Evolutionary conservation across 2,797 vertebrate species (phyloP).

Genomic region (Forpus xanthops): DNA sequence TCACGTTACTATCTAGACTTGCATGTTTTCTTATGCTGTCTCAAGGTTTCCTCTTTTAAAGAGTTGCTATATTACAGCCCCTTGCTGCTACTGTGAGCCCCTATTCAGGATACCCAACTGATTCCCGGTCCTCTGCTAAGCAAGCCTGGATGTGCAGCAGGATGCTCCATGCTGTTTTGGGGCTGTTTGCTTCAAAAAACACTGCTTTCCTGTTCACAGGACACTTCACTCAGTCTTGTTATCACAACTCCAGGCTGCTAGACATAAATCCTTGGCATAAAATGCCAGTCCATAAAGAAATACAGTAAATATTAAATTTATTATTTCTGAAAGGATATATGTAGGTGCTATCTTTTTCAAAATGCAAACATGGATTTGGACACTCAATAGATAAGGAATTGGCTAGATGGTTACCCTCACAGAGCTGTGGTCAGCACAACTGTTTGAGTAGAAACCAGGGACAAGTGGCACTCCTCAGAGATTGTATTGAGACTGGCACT

Average conservation of each 20-base stretch:
- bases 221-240: background rate
- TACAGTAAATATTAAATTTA: background rate
- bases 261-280: background rate
- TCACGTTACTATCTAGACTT: background rate
- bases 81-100: background rate
- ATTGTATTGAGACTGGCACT: background rate
- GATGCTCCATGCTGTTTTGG: rapidly evolving
- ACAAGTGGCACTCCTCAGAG: background rate
- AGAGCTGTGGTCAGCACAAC: background rate
- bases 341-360: background rate
- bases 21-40: background rate
- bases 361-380: background rate
- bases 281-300: background rate
- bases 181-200: background rate
- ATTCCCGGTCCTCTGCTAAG: background rate
- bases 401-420: background rate
- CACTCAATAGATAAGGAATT: background rate
- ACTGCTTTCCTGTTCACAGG: background rate
- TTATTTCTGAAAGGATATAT: background rate
- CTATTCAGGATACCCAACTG: rapidly evolving
- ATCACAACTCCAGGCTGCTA: no score
- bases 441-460: background rate
- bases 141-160: background rate
- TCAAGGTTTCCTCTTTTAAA: background rate
- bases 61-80: background rate